Evolutionary conservation across 1,140 invertebrate species (phyloP).

Genomic region (Pentalonia nigronervosa): DNA sequence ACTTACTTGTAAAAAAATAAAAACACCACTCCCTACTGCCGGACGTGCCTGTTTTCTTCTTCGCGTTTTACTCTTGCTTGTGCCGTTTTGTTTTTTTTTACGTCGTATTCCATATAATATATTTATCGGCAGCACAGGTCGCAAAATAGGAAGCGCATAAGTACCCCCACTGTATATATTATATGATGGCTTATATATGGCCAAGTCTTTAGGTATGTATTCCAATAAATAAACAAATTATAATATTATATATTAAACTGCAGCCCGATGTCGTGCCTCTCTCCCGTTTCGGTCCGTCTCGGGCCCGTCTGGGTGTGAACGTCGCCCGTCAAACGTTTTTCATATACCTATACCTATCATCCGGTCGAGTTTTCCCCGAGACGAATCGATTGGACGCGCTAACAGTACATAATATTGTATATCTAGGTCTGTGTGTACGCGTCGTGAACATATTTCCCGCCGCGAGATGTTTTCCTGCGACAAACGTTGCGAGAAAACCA

Average conservation of each 20-base stretch:
- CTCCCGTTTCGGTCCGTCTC: background rate
- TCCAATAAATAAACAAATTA: background rate
- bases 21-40: background rate
- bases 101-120: background rate
- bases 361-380: slow-evolving; percentile 28
- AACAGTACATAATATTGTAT: background rate
- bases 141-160: background rate
- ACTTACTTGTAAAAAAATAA: background rate
- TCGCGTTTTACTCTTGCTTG: background rate
- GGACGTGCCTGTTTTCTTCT: background rate
- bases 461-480: background rate
- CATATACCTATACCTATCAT: background rate
- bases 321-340: background rate
- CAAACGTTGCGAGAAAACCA: slow-evolving; percentile 4
- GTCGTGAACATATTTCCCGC: background rate
- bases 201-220: background rate
- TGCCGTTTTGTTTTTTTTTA: background rate
- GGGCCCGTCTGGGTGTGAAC: background rate
- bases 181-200: background rate
- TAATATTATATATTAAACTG: no score
- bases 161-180: background rate
- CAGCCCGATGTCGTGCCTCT: background rate
- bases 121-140: background rate
- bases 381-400: slow-evolving; percentile 37
- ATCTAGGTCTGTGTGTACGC: background rate